phyloP scores from a whole-genome alignment of 2,113 vertebrate genomes.

The Progne subis region DNA sequence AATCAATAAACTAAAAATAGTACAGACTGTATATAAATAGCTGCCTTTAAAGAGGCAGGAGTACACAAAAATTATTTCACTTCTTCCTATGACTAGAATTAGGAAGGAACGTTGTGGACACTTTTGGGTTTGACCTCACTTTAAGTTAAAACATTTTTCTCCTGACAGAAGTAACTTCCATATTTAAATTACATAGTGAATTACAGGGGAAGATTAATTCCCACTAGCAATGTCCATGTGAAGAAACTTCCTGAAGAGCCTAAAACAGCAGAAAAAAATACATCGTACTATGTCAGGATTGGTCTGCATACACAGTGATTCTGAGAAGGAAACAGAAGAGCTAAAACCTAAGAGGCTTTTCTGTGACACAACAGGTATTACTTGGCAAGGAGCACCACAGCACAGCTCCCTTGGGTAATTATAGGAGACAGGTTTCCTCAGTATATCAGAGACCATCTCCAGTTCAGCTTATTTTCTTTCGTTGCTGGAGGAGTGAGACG shows the following conservation, averaged over 20 bases:
- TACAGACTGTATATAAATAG: not conserved
- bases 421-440: not conserved
- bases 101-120: rapidly evolving
- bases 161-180: not conserved
- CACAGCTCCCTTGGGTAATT: not conserved
- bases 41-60: not conserved
- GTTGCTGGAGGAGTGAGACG: not conserved
- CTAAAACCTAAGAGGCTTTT: not conserved
- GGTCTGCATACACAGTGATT: not conserved
- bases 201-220: not conserved
- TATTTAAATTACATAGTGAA: not conserved
- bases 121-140: not conserved
- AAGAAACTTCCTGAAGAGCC: not conserved
- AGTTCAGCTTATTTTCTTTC: not conserved
- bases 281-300: not conserved
- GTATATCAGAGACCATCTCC: not conserved
- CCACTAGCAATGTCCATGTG: not conserved
- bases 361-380: not conserved
- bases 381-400: not conserved
- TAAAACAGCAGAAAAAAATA: not conserved
- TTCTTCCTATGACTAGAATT: not conserved
- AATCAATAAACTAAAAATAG: not conserved
- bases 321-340: not conserved
- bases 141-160: not conserved
- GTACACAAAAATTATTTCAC: not conserved